Percentiles rank a stretch among this genome's conserved stretches.
phyloP scores from a whole-genome alignment of 2,888 invertebrate genomes.

The Campaea margaritaria region DNA sequence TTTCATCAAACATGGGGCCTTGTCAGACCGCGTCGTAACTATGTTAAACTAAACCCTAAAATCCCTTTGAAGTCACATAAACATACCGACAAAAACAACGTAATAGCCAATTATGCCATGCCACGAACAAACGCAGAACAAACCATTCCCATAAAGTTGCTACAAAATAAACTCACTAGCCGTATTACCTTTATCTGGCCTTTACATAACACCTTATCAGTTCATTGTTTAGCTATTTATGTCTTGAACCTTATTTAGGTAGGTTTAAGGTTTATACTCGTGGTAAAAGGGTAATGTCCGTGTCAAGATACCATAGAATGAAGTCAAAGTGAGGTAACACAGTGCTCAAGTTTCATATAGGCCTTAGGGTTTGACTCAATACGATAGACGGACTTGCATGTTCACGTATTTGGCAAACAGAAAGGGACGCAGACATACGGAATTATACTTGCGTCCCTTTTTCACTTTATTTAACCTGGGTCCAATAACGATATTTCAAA shows the following conservation, averaged over 20 bases:
- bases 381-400: neutral
- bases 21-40: neutral
- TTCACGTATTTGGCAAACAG: too few species aligned
- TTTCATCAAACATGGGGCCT: too few species aligned
- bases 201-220: constrained; percentile 42
- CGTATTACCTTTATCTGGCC: constrained; percentile 31
- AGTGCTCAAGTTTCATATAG: constrained; percentile 8
- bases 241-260: constrained; percentile 22
- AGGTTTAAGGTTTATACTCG: constrained; percentile 19
- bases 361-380: neutral
- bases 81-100: constrained; percentile 5
- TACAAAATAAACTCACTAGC: constrained; percentile 25
- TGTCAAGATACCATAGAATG: constrained; percentile 36
- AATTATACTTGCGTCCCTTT: too few species aligned
- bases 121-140: constrained; percentile 15
- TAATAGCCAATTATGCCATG: constrained; percentile 10
- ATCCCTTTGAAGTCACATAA: constrained; percentile 1
- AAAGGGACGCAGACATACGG: too few species aligned
- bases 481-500: too few species aligned
- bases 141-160: constrained; percentile 19
- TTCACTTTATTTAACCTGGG: too few species aligned
- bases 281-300: constrained; percentile 16
- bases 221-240: constrained; percentile 15
- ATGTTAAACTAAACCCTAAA: neutral
- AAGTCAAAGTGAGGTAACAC: neutral